Base-by-base conservation (phyloP, 2,888 invertebrate genomes). In the Andrena hattorfiana region DNA sequence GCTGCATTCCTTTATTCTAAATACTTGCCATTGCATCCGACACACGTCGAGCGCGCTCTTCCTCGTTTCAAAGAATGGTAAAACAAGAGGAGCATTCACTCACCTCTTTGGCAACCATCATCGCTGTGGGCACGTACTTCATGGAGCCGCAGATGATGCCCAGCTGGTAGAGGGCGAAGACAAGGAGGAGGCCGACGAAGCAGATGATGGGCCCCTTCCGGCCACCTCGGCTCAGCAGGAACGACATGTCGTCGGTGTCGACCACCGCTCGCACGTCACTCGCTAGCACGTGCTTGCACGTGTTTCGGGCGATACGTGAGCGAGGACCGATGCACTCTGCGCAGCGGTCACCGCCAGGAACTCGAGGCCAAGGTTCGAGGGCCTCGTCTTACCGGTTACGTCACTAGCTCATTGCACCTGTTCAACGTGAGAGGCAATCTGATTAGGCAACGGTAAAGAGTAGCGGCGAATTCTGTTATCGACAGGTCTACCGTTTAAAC, bases 91-190 rank as follows among this genome's bases (percentile, higher is more conserved):
- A 0, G 23, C 7, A 20, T 54, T 20, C 23, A 73, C 87, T 91
- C 87, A 94, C 95, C 93, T 95, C 93, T 89, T 94, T 94, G 75
- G 94, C 91, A 48, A 94, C 87, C 94, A 95, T 95, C 73, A 94
- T 87, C 10, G 94, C 89, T 8, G 89, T 86, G 5, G 93, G 92
- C 74, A 86, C 89, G 35, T 92, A 90, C 72, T 92, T 94, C 42
- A 88, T 85, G 16, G 90, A 86, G 54, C 91, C 91, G 83, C 94
- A 94, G 63, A 95, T 93, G 71, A 94, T 92, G 56, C 94, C 94
- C 59, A 94, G 91, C 79, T 94, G 94, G 83, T 95, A 93, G 5
- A 95, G 92, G 54, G 94, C 91, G 63, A 94, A 94, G 62, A 94
- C 89, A 35, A 93, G 89, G 76, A 94, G 88, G n/a, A 95, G 90